phyloP scores from a whole-genome alignment of 2,113 vertebrate genomes.

The Sarotherodon lohbergeri region DNA sequence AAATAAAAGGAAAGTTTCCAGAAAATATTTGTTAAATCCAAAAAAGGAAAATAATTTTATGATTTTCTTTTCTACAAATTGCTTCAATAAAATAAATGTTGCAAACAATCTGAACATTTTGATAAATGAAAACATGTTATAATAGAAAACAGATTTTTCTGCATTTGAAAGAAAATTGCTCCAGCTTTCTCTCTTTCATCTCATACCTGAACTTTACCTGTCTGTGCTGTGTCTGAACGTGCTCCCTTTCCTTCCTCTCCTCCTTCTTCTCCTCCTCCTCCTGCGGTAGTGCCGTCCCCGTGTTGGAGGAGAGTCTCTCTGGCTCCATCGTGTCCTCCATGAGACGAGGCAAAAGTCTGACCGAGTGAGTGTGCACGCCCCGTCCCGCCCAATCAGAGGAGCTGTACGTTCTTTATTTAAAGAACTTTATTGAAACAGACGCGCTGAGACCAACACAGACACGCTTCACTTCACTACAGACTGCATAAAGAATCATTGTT shows the following conservation, averaged over 20 bases:
- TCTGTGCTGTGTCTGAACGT: neutral
- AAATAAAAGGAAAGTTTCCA: neutral
- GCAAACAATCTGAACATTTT: neutral
- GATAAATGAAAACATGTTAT: neutral
- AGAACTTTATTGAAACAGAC: neutral
- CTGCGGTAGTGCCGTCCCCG: constrained; percentile 22
- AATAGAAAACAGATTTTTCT: neutral
- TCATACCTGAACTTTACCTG: neutral
- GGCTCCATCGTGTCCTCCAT: constrained; percentile 47
- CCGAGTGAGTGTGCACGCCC: constrained; percentile 65
- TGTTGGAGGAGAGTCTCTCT: constrained; percentile 52
- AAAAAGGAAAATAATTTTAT: neutral
- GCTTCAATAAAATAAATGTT: neutral
- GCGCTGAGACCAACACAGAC: neutral
- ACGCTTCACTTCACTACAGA: neutral
- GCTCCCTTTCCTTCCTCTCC: neutral
- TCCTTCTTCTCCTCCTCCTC: neutral
- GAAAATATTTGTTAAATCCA: neutral
- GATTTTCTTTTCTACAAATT: neutral
- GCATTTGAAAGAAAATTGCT: neutral
- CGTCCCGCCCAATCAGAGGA: neutral
- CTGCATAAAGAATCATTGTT: neutral
- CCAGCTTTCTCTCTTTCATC: neutral
- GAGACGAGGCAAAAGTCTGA: constrained; percentile 65
- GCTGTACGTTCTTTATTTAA: neutral